Evolutionary conservation across 2,113 vertebrate species (phyloP).

Genomic region (Sander vitreus): DNA sequence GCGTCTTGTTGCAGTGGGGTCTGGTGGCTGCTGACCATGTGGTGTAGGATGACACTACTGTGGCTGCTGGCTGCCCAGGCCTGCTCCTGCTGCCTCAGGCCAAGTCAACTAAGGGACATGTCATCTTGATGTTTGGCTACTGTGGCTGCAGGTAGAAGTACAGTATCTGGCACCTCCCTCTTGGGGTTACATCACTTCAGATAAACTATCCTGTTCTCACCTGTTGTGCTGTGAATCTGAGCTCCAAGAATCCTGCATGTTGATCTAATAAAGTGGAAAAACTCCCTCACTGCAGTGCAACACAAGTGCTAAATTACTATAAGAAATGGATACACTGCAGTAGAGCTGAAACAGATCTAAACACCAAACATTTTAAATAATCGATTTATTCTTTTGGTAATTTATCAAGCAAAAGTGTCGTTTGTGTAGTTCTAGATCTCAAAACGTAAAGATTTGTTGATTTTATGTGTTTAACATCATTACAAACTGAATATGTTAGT

Average conservation of each 20-base stretch:
- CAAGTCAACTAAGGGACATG: conserved; percentile 51
- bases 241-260: background rate
- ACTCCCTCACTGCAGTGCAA: background rate
- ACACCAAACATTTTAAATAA: background rate
- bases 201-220: background rate
- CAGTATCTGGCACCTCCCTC: background rate
- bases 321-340: background rate
- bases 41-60: conserved; percentile 64
- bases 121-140: conserved; percentile 39
- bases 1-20: conserved; percentile 59
- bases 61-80: conserved; percentile 24
- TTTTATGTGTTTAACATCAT: background rate
- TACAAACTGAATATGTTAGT: background rate
- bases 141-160: background rate
- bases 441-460: background rate
- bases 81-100: conserved; percentile 39
- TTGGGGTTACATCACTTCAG: background rate
- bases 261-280: background rate
- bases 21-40: conserved; percentile 47
- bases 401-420: too few relatives aligned
- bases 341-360: background rate
- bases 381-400: background rate
- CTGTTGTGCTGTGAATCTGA: background rate
- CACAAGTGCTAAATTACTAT: background rate
- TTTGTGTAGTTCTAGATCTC: background rate